Evolutionary conservation across 2,888 invertebrate genomes (phyloP).

Genomic region (Morinoia aosen): DNA sequence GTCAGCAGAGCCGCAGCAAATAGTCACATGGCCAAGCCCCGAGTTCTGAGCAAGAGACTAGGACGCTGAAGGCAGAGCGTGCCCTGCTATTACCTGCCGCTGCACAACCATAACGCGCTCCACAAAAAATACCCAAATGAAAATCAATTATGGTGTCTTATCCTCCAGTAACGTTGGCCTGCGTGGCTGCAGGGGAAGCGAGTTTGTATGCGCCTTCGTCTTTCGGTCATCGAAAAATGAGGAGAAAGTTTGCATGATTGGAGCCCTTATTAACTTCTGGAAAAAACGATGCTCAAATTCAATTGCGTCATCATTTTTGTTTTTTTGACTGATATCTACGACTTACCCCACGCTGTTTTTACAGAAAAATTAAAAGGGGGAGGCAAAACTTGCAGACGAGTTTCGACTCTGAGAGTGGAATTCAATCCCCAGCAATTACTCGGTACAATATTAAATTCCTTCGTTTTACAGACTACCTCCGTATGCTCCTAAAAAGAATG

Average conservation of each 20-base stretch:
- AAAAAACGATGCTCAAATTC: not conserved
- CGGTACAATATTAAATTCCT: too few relatives aligned
- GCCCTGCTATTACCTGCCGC: slow-evolving; percentile 7
- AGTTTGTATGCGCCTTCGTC: not conserved
- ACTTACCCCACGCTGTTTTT: not conserved
- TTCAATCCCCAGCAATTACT: too few relatives aligned
- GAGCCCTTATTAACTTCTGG: not conserved
- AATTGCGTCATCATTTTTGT: not conserved
- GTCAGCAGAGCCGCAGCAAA: not conserved
- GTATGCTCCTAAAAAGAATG: too few relatives aligned
- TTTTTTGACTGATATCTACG: not conserved
- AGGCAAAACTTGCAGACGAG: not conserved
- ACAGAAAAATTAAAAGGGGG: not conserved
- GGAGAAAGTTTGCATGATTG: not conserved
- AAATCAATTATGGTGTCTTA: slow-evolving; percentile 30
- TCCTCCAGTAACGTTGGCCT: not conserved
- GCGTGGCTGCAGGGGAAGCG: slow-evolving; percentile 10
- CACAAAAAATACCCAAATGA: slow-evolving; percentile 32
- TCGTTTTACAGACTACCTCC: too few relatives aligned
- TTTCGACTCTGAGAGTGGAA: too few relatives aligned
- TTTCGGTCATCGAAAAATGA: not conserved
- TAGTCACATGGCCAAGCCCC: not conserved
- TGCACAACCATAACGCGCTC: slow-evolving; percentile 31
- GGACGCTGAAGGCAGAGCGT: not conserved
- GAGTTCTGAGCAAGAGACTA: not conserved